These are phyloP conservation scores for Axea sp. DNA, from an alignment of 2,888 invertebrate genomes.

Conservation along the genomic window DNA sequence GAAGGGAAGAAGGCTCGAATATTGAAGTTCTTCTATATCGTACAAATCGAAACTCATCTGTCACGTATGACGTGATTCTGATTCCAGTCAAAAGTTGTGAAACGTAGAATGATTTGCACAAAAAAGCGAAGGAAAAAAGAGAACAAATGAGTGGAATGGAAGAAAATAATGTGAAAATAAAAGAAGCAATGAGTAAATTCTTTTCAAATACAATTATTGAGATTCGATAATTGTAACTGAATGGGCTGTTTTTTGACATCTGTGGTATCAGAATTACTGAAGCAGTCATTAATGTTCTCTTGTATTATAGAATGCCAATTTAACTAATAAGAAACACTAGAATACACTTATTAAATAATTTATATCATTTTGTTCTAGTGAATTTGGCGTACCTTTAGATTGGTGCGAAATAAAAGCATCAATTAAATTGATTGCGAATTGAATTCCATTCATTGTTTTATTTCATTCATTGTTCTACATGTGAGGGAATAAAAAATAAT, in stretches of 20 bases:
- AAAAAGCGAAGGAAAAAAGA: conserved; percentile 1
- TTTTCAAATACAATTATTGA: conserved; percentile 10
- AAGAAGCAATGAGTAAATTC: conserved; percentile 10
- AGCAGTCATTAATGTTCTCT: too few relatives aligned
- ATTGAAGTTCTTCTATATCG: conserved; percentile 38
- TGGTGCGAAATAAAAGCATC: conserved; percentile 1
- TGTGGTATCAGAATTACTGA: not conserved
- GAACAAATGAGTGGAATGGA: not conserved
- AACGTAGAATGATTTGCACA: conserved; percentile 38
- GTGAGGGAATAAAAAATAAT: conserved; percentile 37
- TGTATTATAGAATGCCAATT: too few relatives aligned
- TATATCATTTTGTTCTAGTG: not conserved
- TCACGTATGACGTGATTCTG: conserved; percentile 49
- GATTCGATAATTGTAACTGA: conserved; percentile 3
- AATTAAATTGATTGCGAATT: conserved; percentile 28
- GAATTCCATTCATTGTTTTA: conserved; percentile 50
- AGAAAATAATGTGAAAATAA: not conserved
- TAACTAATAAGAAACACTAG: not conserved
- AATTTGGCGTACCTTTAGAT: not conserved
- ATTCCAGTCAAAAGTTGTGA: conserved; percentile 36
- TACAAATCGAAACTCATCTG: conserved; percentile 50
- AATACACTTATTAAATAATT: conserved; percentile 2
- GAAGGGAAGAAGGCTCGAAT: conserved; percentile 34
- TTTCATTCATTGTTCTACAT: conserved; percentile 44
- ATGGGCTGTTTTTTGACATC: not conserved